These are phyloP conservation scores for Hippocampus zosterae DNA, from an alignment of 2,113 vertebrate species.

Conservation along the genomic window DNA sequence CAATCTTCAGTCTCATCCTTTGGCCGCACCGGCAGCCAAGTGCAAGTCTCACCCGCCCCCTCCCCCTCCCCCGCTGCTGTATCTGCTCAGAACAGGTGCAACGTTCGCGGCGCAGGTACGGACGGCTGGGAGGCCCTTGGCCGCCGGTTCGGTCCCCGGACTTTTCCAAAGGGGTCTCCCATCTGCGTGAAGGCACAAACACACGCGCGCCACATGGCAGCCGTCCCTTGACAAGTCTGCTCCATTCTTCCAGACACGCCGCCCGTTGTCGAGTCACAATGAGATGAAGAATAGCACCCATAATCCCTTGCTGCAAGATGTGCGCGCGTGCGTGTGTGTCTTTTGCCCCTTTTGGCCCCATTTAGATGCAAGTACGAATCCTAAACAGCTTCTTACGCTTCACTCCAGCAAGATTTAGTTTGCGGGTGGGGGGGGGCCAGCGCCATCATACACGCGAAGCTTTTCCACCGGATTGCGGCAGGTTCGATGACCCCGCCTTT, in stretches of 20 bases:
- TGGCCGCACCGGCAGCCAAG: constrained; percentile 60
- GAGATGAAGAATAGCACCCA: constrained; percentile 74
- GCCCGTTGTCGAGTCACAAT: constrained; percentile 78
- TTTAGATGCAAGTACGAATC: constrained; percentile 73
- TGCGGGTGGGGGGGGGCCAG: constrained; percentile 30
- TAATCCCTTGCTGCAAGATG: constrained; percentile 73
- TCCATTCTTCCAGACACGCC: constrained; percentile 75
- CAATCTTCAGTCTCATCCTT: not conserved
- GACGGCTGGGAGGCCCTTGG: constrained; percentile 74
- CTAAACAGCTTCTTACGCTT: constrained; percentile 76
- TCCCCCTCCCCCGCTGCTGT: constrained; percentile 52
- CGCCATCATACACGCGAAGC: not conserved
- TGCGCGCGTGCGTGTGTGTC: constrained; percentile 23
- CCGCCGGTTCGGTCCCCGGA: constrained; percentile 62
- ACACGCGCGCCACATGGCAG: constrained; percentile 70
- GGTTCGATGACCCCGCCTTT: not conserved
- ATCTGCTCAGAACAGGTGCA: constrained; percentile 79
- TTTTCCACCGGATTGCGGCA: not conserved
- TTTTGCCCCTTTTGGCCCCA: constrained; percentile 54
- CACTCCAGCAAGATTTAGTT: constrained; percentile 51
- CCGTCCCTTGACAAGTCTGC: constrained; percentile 75
- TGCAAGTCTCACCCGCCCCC: constrained; percentile 60
- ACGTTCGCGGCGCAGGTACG: constrained; percentile 68
- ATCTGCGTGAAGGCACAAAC: constrained; percentile 61
- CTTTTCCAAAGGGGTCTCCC: constrained; percentile 74